Conservation (phyloP, 2,888 invertebrate genomes). For the Meta bourneti region DNA sequence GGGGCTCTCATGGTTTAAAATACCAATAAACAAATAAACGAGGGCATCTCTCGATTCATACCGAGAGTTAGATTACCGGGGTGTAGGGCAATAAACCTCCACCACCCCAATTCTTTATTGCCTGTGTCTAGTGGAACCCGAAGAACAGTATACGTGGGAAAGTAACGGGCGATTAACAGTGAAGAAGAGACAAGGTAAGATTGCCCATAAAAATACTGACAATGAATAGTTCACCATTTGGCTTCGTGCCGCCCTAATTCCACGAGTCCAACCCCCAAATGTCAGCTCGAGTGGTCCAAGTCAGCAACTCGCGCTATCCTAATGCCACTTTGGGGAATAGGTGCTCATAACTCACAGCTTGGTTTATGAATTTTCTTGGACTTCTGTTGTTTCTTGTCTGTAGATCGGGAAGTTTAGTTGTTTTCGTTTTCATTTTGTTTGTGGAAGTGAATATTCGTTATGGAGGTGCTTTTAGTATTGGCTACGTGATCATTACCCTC, state of each 20-base stretch:
- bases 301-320: not conserved
- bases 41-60: too few relatives aligned
- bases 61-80: too few relatives aligned
- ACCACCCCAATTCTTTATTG: not conserved
- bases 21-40: too few relatives aligned
- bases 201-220: slow-evolving; percentile 33
- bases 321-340: not conserved
- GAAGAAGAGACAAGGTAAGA: slow-evolving; percentile 45
- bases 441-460: not conserved
- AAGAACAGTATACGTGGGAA: not conserved
- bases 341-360: not conserved
- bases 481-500: too few relatives aligned
- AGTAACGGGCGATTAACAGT: slow-evolving; percentile 40
- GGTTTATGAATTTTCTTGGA: not conserved
- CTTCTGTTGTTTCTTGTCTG: not conserved
- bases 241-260: not conserved
- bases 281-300: not conserved
- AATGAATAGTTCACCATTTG: slow-evolving; percentile 26
- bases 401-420: not conserved
- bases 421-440: not conserved
- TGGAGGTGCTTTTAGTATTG: too few relatives aligned
- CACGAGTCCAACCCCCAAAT: not conserved
- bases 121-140: not conserved
- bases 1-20: too few relatives aligned
- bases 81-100: slow-evolving; percentile 16